Base-by-base conservation (phyloP, 2,113 vertebrate genomes). In the Cebidichthys violaceus region DNA sequence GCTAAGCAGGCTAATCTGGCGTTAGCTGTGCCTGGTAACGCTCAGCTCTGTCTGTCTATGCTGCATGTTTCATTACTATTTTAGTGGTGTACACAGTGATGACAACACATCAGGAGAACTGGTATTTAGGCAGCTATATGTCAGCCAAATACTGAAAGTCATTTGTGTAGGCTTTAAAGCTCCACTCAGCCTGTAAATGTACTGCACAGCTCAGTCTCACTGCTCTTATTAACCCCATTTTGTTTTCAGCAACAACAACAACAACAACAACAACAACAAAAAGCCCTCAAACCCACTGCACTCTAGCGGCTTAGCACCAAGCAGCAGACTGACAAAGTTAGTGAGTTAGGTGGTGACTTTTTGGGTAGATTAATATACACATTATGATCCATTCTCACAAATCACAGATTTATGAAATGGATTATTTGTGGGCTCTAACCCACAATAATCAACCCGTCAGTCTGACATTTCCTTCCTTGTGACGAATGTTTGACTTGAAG, bases 1-100 rank as follows among this genome's bases (percentile, higher is more conserved):
- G 79, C 15, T 52, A 75, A 83, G 33, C 68, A 45, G 79, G 77
- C 72, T 86, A 84, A 91, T 89, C 77, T 76, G 67, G n/a, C 15
- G 52, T 79, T 67, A 88, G 76, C 75, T 79, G n/a, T 70, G 43
- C 24, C 61, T 74, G 69, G n/a, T 52, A 76, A 71, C 59, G 69
- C 52, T 76, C 47, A 81, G 82, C 27, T 80, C 27, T 54, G 59
- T 72, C 77, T 70, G 55, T 75, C 65, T 55, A 79, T 67, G 85
- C 37, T 13, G 3, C 35, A 79, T 59, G 69, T 29, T 10, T 8
- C 45, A 47, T 52, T 27, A 52, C 17, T 43, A 75, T 75, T 77
- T 74, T 15, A 47, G 15, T 18, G 9, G 24, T 39, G 17, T 27
- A 29, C 17, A 73, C 73, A 33, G 24, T 70, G 54, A 50, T 45